Evolutionary conservation across 2,113 vertebrate genomes (phyloP).

Genomic region (Oreotrochilus melanogaster): DNA sequence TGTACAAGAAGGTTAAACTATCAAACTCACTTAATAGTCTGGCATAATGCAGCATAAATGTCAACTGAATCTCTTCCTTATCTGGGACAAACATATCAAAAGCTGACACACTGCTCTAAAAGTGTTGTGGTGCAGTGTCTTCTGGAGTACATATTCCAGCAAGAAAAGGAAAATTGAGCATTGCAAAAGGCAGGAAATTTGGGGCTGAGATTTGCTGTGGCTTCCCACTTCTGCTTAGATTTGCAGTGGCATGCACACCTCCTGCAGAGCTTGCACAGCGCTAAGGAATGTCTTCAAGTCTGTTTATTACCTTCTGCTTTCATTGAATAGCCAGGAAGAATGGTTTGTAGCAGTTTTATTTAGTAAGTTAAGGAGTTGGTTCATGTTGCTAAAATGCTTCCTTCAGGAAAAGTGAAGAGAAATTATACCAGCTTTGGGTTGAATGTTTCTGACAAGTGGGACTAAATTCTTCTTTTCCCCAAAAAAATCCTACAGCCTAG

Average conservation of each 20-base stretch:
- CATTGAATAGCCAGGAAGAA: not conserved
- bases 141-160: not conserved
- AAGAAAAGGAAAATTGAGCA: not conserved
- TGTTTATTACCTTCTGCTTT: not conserved
- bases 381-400: not conserved
- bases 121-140: not conserved
- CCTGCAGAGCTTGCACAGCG: rapidly evolving
- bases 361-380: not conserved
- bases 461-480: not conserved
- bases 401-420: not conserved
- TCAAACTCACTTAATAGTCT: not conserved
- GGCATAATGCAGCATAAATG: not conserved
- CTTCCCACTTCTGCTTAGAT: not conserved
- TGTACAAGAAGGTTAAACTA: conserved; percentile 37
- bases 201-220: not conserved
- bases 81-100: not conserved
- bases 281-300: not conserved
- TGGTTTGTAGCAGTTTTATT: not conserved
- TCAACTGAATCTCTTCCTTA: not conserved
- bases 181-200: not conserved
- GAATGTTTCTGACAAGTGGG: not conserved
- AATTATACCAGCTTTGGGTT: not conserved
- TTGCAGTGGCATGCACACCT: not conserved
- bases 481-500: not conserved
- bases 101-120: not conserved